Percentiles rank a stretch among this genome's conserved stretches.
Conservation (phyloP, 1,140 invertebrate genomes). For the Pseudachorutes palmiensis region DNA sequence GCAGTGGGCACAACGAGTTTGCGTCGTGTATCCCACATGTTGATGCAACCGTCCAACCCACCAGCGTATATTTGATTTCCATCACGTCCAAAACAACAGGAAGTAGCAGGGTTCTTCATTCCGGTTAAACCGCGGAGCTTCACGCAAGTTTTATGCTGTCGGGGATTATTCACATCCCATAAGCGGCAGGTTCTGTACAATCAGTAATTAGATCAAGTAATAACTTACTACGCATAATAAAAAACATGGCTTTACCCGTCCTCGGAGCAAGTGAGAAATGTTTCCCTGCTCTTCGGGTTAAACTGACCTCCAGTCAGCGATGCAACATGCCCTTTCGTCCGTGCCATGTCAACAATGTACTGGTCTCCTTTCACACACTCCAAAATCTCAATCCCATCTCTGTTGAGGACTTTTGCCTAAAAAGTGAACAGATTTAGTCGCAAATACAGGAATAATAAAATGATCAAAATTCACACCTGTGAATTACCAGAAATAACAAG, state of each 20-base stretch:
- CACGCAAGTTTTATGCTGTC: constrained; percentile 71
- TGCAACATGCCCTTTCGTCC: constrained; percentile 92
- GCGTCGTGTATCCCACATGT: constrained; percentile 91
- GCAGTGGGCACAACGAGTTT: constrained; percentile 45
- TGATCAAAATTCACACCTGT: too few species aligned
- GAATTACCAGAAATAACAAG: constrained; percentile 81
- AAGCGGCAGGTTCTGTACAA: constrained; percentile 74
- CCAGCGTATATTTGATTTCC: constrained; percentile 81
- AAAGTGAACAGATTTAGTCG: constrained; percentile 11
- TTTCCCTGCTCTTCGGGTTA: constrained; percentile 83
- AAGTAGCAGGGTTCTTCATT: constrained; percentile 75
- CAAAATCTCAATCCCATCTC: constrained; percentile 90
- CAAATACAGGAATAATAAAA: too few species aligned
- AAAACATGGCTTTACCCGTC: constrained; percentile 55
- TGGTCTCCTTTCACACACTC: constrained; percentile 96
- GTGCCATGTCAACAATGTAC: constrained; percentile 87
- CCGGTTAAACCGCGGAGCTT: constrained; percentile 83
- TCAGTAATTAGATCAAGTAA: constrained; percentile 20
- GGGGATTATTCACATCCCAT: constrained; percentile 72
- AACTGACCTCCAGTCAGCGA: constrained; percentile 83
- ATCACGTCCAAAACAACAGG: constrained; percentile 76
- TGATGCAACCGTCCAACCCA: constrained; percentile 91
- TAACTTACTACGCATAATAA: constrained; percentile 11
- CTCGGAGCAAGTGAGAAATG: constrained; percentile 88
- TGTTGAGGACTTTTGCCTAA: constrained; percentile 82